Conservation (phyloP, 2,797 vertebrate genomes). For the Catharus ustulatus region DNA sequence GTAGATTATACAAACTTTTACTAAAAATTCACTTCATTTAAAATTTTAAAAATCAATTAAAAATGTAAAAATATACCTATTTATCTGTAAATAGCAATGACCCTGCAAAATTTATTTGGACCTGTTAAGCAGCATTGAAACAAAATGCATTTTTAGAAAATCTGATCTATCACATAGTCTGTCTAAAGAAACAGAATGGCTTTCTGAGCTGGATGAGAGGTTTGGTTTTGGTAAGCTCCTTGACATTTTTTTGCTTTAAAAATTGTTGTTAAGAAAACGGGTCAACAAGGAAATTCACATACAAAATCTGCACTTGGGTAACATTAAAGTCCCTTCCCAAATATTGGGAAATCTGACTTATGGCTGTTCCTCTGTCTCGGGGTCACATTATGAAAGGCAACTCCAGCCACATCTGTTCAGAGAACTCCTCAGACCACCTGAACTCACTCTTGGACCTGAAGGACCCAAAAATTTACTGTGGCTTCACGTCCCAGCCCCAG, state of each 20-base stretch:
- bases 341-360: constrained; percentile 47
- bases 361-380: background rate
- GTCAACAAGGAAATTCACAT: constrained; percentile 64
- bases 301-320: constrained; percentile 50
- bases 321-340: constrained; percentile 56
- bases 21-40: constrained; percentile 37
- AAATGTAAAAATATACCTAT: constrained; percentile 46
- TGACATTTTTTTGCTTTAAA: background rate
- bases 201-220: background rate
- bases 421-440: background rate
- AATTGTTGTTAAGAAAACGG: constrained; percentile 27
- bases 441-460: background rate
- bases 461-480: background rate
- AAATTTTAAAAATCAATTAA: constrained; percentile 47
- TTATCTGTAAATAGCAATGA: background rate
- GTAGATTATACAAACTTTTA: constrained; percentile 11
- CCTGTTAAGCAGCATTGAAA: background rate
- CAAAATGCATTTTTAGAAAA: constrained; percentile 25
- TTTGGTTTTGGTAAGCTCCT: background rate
- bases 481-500: background rate
- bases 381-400: background rate
- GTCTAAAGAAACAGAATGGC: background rate
- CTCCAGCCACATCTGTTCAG: background rate
- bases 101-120: background rate
- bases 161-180: background rate